phyloP scores from a whole-genome alignment of 2,113 vertebrate genomes.

The Mesitornis unicolor region DNA sequence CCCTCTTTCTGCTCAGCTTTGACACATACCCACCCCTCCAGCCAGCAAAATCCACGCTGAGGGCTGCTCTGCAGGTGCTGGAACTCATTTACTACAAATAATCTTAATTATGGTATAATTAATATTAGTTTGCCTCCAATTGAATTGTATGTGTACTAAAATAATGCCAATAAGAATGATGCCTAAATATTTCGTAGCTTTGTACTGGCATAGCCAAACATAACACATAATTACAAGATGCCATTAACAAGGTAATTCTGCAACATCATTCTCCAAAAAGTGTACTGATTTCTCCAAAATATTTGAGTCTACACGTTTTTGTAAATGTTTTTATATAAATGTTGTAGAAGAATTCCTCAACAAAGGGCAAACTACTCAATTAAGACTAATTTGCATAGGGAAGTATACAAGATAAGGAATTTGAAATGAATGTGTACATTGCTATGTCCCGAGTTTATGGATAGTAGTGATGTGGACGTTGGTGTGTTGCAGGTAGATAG shows the following conservation, averaged over 20 bases:
- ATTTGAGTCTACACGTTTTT: not conserved
- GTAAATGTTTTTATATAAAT: not conserved
- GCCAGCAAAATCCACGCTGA: not conserved
- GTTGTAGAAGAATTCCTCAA: not conserved
- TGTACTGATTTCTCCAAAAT: not conserved
- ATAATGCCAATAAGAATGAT: not conserved
- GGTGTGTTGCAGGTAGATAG: not conserved
- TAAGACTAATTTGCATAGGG: not conserved
- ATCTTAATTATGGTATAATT: not conserved
- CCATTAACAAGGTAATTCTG: not conserved
- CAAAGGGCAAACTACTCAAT: not conserved
- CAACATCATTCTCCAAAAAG: not conserved
- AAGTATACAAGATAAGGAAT: not conserved
- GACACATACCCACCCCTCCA: not conserved
- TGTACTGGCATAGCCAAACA: not conserved
- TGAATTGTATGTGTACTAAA: not conserved
- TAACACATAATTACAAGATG: not conserved
- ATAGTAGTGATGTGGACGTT: too few species aligned
- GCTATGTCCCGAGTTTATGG: not conserved
- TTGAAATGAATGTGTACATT: not conserved
- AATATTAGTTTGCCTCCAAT: not conserved
- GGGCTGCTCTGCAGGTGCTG: not conserved
- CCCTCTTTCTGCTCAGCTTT: not conserved
- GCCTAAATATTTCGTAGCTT: not conserved
- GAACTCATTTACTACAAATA: not conserved